Evolutionary conservation across 2,113 vertebrate species (phyloP), one percentile per base, ranked within the genome.

Genomic region (Melanocharis versteri): DNA sequence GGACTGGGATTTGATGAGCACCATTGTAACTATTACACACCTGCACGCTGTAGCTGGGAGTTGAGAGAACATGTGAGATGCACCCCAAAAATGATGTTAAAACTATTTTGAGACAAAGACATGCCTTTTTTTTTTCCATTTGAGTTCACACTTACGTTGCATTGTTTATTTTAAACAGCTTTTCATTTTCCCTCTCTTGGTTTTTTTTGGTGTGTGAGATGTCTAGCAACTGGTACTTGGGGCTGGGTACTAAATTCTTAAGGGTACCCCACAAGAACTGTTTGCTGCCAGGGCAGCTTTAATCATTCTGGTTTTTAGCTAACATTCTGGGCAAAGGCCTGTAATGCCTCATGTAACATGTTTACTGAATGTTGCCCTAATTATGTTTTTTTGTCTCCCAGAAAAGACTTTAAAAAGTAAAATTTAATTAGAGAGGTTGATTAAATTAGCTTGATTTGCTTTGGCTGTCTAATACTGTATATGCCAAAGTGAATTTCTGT

Each of bases 401-500:
- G 80, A 96, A 93, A 91, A 58, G 57, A 76, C 78, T 93, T 66
- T 30, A 4, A 44, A 80, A 96, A 85, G 45, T 66, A 71, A 89
- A 90, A 65, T 88, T 81, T 75, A 96, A 87, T 92, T 94, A 81
- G 85, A 83, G 73, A 86, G 24, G 54, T 78, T 94, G 91, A 94
- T 93, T 83, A 96, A 91, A 96, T 95, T 87, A 96, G 24, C 77
- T 96, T 89, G 58, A 91, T 91, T 96, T 92, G 50, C 91, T 96
- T 94, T 96, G 90, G 44, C 88, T 90, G 73, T 69, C 68, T 95
- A 75, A 78, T 71, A 78, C 64, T 73, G 35, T 48, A 51, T 45
- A 69, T 86, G 90, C 91, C 94, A 93, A 77, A 82, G 72, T 86
- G 80, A 91, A 96, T 97, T 94, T 93, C 22, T 87, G 44, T 96